phyloP scores from a whole-genome alignment of 2,888 invertebrate genomes.

The Pollenia amentaria region DNA sequence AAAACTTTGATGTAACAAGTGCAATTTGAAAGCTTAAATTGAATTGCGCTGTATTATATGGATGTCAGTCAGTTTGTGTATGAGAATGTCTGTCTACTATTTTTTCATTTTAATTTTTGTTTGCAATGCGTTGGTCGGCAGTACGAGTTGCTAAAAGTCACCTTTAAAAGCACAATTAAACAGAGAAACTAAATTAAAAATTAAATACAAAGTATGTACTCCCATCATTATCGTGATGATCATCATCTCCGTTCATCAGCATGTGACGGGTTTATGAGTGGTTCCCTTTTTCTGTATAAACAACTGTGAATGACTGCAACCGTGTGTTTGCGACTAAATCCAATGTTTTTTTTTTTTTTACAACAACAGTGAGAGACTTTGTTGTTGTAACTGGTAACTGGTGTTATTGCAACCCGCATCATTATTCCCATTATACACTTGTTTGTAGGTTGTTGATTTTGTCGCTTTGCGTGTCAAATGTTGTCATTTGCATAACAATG shows the following conservation, averaged over 20 bases:
- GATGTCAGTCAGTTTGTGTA: slow-evolving; percentile 23
- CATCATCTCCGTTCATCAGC: slow-evolving; percentile 36
- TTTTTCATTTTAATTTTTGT: slow-evolving; percentile 36
- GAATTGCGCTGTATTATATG: slow-evolving; percentile 45
- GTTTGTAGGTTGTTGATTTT: slow-evolving; percentile 73
- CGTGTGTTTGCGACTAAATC: slow-evolving; percentile 62
- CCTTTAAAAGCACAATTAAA: slow-evolving; percentile 71
- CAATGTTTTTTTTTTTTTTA: slow-evolving; percentile 40
- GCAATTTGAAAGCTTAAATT: slow-evolving; percentile 69
- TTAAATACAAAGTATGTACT: slow-evolving; percentile 68
- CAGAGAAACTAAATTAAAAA: slow-evolving; percentile 55
- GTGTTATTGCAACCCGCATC: slow-evolving; percentile 67
- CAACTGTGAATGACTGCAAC: slow-evolving; percentile 37
- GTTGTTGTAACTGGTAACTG: slow-evolving; percentile 35
- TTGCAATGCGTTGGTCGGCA: slow-evolving; percentile 64
- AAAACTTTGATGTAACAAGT: slow-evolving; percentile 69
- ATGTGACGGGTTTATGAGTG: slow-evolving; percentile 67
- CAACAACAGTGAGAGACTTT: slow-evolving; percentile 54
- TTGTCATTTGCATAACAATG: slow-evolving; percentile 85
- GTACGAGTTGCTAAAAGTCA: slow-evolving; percentile 60
- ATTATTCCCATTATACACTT: slow-evolving; percentile 53
- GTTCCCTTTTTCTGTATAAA: slow-evolving; percentile 43
- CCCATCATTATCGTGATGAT: slow-evolving; percentile 63
- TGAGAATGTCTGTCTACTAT: slow-evolving; percentile 65
- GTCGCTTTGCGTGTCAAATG: slow-evolving; percentile 83